Conservation (phyloP, 1,140 invertebrate species). For the Aethina tumida region DNA sequence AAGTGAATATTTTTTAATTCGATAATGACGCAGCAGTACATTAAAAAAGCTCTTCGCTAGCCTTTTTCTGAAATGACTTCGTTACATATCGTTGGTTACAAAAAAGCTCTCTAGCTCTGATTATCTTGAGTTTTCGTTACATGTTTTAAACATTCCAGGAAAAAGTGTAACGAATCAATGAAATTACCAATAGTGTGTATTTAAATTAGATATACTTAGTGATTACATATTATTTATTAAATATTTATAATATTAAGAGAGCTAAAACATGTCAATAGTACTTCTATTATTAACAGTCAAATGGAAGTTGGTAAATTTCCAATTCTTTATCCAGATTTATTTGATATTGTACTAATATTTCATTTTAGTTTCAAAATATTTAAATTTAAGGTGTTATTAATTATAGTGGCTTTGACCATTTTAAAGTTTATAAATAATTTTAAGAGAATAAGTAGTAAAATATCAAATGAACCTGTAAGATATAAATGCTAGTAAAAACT, state of each 20-base stretch:
- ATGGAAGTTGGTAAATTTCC: conserved; percentile 14
- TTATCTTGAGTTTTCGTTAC: conserved; percentile 8
- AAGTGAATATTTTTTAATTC: conserved; percentile 26
- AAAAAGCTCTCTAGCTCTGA: conserved; percentile 3
- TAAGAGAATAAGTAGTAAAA: conserved; percentile 2
- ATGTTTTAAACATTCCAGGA: conserved; percentile 4
- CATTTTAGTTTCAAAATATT: conserved; percentile 7
- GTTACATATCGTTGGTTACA: conserved; percentile 8
- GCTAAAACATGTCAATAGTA: conserved; percentile 22
- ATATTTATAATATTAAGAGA: conserved; percentile 19
- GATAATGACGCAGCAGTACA: conserved; percentile 25
- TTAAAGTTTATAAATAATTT: conserved; percentile 3
- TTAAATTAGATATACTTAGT: conserved; percentile 21
- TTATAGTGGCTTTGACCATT: background rate
- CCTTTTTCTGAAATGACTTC: conserved; percentile 9
- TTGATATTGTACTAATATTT: too few relatives aligned
- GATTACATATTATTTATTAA: conserved; percentile 20
- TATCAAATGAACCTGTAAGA: background rate
- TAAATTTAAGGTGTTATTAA: conserved; percentile 2
- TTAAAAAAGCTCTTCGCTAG: conserved; percentile 14
- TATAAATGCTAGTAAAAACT: conserved; percentile 11
- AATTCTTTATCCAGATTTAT: too few relatives aligned
- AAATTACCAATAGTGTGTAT: conserved; percentile 20
- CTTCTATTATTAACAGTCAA: conserved; percentile 18
- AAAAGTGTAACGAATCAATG: conserved; percentile 12